Evolutionary conservation across 35 echinoderm and acorn worm genomes (phyloP).

Genomic region (Ophiothrix spiculata): DNA sequence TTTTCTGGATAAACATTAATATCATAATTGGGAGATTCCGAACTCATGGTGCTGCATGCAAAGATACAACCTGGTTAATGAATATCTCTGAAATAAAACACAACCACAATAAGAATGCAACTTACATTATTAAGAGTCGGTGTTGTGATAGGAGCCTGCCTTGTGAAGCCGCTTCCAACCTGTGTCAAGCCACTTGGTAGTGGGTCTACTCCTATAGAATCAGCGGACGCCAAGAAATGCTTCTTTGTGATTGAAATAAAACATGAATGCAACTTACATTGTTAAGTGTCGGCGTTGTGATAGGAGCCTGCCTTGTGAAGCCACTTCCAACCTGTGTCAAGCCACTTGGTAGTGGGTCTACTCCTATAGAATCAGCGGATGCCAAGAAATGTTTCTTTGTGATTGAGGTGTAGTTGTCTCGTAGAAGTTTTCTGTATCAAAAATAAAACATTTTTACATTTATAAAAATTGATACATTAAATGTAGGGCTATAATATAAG

Average conservation of each 20-base stretch:
- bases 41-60: not conserved
- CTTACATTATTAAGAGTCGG: constrained; percentile 86
- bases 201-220: constrained; percentile 66
- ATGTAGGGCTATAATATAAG: too few relatives aligned
- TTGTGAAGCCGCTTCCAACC: constrained; percentile 84
- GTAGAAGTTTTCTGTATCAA: constrained; percentile 52
- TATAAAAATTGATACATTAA: too few relatives aligned
- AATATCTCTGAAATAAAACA: not conserved
- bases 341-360: constrained; percentile 58
- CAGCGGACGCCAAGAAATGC: constrained; percentile 76
- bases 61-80: too few relatives aligned
- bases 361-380: constrained; percentile 62
- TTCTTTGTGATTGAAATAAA: constrained; percentile 88
- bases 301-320: constrained; percentile 85
- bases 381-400: constrained; percentile 88
- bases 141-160: constrained; percentile 83
- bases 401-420: constrained; percentile 85
- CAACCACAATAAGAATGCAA: not conserved
- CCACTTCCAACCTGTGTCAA: constrained; percentile 84
- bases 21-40: not conserved
- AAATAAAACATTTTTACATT: not conserved
- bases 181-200: constrained; percentile 68
- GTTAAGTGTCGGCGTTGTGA: constrained; percentile 77
- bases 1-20: not conserved
- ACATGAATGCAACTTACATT: constrained; percentile 87